phyloP scores from a whole-genome alignment of 2,797 vertebrate genomes.

The Neomorphus geoffroyi region DNA sequence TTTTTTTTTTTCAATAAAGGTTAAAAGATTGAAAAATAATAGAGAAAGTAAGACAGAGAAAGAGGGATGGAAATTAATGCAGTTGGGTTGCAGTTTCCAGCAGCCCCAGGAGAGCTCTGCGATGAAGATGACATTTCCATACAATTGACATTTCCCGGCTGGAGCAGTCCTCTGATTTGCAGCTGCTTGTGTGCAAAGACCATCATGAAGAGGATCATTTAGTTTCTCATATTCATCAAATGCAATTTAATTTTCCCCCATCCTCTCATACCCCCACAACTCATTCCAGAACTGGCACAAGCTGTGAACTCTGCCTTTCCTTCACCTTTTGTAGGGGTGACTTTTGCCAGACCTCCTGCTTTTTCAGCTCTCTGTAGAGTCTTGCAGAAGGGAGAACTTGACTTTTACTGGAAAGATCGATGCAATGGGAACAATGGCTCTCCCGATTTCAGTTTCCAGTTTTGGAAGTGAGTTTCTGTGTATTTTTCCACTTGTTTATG shows the following conservation, averaged over 20 bases:
- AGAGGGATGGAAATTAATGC: constrained; percentile 47
- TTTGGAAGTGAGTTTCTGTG: not conserved
- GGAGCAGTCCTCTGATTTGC: constrained; percentile 43
- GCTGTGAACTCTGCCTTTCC: not conserved
- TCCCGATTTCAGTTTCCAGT: not conserved
- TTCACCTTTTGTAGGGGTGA: not conserved
- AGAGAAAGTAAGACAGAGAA: not conserved
- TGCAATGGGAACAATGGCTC: not conserved
- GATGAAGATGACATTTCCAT: constrained; percentile 68
- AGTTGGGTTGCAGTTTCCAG: constrained; percentile 36
- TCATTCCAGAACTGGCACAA: not conserved
- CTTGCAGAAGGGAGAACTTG: not conserved
- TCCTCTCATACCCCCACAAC: not conserved
- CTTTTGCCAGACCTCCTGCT: not conserved
- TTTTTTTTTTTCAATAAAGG: constrained; percentile 26
- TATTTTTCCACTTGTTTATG: not conserved
- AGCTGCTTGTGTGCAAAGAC: constrained; percentile 24
- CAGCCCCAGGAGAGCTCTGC: constrained; percentile 44
- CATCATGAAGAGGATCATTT: constrained; percentile 42
- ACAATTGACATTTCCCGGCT: constrained; percentile 62
- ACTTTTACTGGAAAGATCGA: not conserved
- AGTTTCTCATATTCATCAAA: constrained; percentile 26
- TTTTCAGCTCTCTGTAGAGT: not conserved
- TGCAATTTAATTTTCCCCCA: not conserved
- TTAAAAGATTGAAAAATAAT: constrained; percentile 54